phyloP scores from a whole-genome alignment of 2,888 invertebrate species.

The Epiblema foenella region DNA sequence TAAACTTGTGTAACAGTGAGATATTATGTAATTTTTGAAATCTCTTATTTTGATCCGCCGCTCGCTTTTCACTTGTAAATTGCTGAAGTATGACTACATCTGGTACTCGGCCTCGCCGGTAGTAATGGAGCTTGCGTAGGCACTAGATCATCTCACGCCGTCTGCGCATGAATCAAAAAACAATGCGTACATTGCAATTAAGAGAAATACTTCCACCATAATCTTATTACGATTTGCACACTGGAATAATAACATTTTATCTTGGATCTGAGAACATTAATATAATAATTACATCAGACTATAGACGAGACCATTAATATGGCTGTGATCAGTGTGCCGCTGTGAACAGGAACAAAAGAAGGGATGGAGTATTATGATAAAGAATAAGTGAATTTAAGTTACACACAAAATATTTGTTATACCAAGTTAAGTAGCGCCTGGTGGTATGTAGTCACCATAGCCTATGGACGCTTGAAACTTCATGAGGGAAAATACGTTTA shows the following conservation, averaged over 20 bases:
- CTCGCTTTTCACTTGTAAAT: constrained; percentile 18
- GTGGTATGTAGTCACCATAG: too few species aligned
- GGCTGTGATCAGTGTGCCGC: constrained; percentile 55
- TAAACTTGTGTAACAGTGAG: too few species aligned
- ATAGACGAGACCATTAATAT: constrained; percentile 79
- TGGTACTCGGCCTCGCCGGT: constrained; percentile 46
- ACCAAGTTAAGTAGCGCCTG: too few species aligned
- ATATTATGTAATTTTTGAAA: too few species aligned
- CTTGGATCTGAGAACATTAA: constrained; percentile 68
- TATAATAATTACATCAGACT: constrained; percentile 80
- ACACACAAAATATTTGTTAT: too few species aligned
- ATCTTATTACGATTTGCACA: constrained; percentile 65
- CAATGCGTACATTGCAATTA: constrained; percentile 66
- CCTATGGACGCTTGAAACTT: too few species aligned
- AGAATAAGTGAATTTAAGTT: too few species aligned
- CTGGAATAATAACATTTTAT: constrained; percentile 74
- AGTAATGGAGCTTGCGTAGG: constrained; percentile 57
- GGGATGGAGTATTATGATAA: constrained; percentile 40
- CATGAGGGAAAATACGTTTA: too few species aligned
- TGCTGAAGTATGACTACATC: constrained; percentile 22
- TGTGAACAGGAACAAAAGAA: constrained; percentile 46
- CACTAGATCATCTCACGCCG: constrained; percentile 64
- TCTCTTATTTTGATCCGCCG: not conserved
- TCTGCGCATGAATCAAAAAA: constrained; percentile 54
- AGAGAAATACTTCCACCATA: constrained; percentile 62